Evolutionary conservation across 2,113 vertebrate species (phyloP).

Genomic region (Chitala chitala): DNA sequence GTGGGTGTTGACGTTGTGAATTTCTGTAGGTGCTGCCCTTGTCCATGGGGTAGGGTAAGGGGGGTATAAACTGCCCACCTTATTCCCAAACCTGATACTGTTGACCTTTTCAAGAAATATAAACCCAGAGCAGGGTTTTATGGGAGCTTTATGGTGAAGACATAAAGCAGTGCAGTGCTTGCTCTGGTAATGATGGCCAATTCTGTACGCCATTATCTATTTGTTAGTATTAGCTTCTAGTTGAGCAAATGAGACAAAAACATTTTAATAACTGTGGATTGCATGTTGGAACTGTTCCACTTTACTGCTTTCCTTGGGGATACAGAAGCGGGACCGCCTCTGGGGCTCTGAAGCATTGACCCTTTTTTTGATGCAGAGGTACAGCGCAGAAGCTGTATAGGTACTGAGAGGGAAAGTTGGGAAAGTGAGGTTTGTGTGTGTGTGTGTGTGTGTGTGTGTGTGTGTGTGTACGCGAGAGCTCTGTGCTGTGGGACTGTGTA

Average conservation of each 20-base stretch:
- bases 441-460: not conserved
- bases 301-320: not conserved
- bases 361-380: no score
- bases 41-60: not conserved
- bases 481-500: constrained; percentile 28
- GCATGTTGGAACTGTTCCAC: not conserved
- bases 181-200: no score
- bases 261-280: not conserved
- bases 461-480: not conserved
- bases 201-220: constrained; percentile 10
- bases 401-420: no score
- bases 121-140: not conserved
- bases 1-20: no score
- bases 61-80: not conserved
- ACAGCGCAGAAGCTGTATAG: no score
- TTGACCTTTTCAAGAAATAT: not conserved
- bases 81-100: not conserved
- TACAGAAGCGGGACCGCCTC: not conserved
- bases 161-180: no score
- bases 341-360: not conserved
- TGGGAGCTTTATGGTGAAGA: no score
- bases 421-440: no score
- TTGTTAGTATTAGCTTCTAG: not conserved
- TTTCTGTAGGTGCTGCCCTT: not conserved
- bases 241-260: not conserved